Evolutionary conservation across 2,113 vertebrate genomes (phyloP).

Genomic region (Cyprinodon variegatus): DNA sequence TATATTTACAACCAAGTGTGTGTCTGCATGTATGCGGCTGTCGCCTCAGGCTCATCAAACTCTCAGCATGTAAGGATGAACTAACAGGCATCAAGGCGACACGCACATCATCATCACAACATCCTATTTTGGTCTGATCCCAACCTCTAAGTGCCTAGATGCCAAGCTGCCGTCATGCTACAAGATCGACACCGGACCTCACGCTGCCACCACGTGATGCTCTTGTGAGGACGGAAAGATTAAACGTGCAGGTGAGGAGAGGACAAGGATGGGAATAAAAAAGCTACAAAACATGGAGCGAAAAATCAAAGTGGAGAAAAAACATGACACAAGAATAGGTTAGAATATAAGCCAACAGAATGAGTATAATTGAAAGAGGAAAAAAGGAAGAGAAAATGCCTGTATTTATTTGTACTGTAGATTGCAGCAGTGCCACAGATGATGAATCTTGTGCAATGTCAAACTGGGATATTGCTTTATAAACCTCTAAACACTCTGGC

Average conservation of each 20-base stretch:
- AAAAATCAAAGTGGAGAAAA: neutral
- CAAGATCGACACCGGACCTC: slow-evolving; percentile 28
- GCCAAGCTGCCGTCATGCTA: slow-evolving; percentile 41
- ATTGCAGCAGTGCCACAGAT: too few relatives aligned
- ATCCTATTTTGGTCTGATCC: slow-evolving; percentile 46
- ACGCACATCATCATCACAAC: slow-evolving; percentile 47
- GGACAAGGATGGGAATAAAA: neutral
- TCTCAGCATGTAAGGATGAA: slow-evolving; percentile 48
- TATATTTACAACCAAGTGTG: slow-evolving; percentile 33
- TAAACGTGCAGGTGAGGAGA: slow-evolving; percentile 7
- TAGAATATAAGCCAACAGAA: neutral
- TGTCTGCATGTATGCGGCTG: slow-evolving; percentile 14
- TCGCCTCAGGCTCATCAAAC: slow-evolving; percentile 53
- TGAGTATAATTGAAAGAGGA: neutral
- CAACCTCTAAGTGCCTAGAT: slow-evolving; percentile 47
- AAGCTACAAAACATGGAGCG: neutral
- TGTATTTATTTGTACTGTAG: too few relatives aligned
- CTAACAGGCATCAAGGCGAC: slow-evolving; percentile 49
- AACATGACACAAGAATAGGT: neutral
- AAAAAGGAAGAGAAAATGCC: neutral
- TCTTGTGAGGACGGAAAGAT: slow-evolving; percentile 5
- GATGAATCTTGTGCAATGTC: too few relatives aligned
- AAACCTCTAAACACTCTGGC: too few relatives aligned
- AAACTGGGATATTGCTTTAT: too few relatives aligned
- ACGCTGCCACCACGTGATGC: slow-evolving; percentile 10